Base-by-base conservation (phyloP, 2,888 invertebrate species). In the Epirrhoe alternata region DNA sequence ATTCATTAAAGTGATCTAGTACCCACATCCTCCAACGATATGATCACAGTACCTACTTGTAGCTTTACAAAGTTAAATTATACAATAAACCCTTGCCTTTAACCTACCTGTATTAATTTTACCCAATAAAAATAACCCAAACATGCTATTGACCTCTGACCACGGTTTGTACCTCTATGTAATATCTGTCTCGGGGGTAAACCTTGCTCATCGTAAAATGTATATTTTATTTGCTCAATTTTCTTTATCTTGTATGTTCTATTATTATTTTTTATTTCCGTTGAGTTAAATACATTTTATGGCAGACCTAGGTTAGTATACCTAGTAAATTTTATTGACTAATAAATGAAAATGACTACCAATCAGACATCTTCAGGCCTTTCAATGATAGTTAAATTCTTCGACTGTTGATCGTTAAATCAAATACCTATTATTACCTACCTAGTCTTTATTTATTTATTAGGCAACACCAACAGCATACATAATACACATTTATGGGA, bases 191-290 rank as follows among this genome's bases (percentile, higher is more conserved):
- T 17, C 61, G 54, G 7, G 61, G 54, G 61, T 16, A 33, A 61
- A 61, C 61, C 61, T 61, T 54, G 47, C 47, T 54, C 54, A 17
- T 54, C 47, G 45, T 47, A 54, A 61, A 59, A 59, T 52, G 38
- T 51, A 50, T 17, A 50, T 58, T 50, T 50, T 50, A 58, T 58
- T 50, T 24, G 24, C 50, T 38, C 12, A 35, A 24, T 38, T 50
- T 30, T 8, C 51, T 59, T n/a, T 14, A 59, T 42, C 51, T 30
- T 14, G 0, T 33, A 42, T 12, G 38, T 59, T 6, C 24, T 8
- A 24, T 50, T 24, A 14, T 33, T 33, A 42, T 12, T 50, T 47
- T 17, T 47, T 10, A 58, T 50, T 50, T 47, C 47, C 47, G 38
- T 42, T 42, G 33, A 7, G 12, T 4, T 12, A 8, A 12, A 51